These are phyloP conservation scores for Falco punctatus DNA, from an alignment of 2,113 vertebrate genomes.

Conservation along the genomic window DNA sequence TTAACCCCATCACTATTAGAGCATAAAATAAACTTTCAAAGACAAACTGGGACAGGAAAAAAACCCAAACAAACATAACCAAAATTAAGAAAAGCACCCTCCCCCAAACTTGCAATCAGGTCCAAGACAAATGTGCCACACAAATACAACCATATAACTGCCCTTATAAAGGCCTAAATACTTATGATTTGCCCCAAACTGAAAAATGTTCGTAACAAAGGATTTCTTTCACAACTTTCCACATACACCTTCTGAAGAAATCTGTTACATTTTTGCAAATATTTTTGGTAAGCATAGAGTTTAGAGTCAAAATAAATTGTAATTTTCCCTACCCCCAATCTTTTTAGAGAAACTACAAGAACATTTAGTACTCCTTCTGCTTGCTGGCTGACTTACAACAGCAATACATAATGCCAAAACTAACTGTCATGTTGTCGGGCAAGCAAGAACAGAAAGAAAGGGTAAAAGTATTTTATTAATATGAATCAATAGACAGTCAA, in stretches of 20 bases:
- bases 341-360: constrained; percentile 7
- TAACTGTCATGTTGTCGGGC: background rate
- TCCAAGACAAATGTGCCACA: background rate
- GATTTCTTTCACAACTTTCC: background rate
- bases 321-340: background rate
- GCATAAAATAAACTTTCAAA: background rate
- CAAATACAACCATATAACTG: background rate
- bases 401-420: background rate
- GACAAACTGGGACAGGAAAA: background rate
- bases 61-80: background rate
- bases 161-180: background rate
- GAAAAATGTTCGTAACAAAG: background rate
- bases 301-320: background rate
- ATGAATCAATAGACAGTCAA: background rate
- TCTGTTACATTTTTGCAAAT: background rate
- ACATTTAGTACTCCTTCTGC: constrained; percentile 25
- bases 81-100: background rate
- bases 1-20: background rate
- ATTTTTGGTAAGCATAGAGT: background rate
- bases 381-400: constrained; percentile 32
- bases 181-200: background rate
- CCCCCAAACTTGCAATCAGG: background rate
- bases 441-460: background rate
- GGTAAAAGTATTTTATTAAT: background rate
- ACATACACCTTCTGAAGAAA: background rate